Evolutionary conservation across 2,888 invertebrate species (phyloP), one percentile per base, ranked within the genome.

Genomic region (Andrena minutula): DNA sequence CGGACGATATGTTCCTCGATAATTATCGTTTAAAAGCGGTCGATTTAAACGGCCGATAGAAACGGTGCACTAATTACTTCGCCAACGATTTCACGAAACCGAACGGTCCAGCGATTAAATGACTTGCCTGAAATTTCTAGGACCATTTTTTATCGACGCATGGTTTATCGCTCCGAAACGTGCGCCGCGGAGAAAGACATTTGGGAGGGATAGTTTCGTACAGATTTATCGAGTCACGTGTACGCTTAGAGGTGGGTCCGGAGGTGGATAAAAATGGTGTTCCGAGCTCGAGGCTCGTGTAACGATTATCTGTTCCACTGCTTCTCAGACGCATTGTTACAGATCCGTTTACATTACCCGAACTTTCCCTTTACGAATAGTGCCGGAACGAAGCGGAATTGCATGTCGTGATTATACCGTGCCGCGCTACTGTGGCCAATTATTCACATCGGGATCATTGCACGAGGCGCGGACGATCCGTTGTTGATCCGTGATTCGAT

Each of bases 321-420:
- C 28, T 61, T 47, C 61, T n/a, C n/a, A 56, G 79, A 68, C 35
- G 66, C 47, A 63, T 79, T 79, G 68, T 79, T 73, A 79, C 73
- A 73, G 79, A 79, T 81, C 81, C 80, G 74, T 74, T 81, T 81
- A 74, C 68, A 65, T 79, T 81, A 74, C 1, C 51, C 51, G 47
- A 70, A 65, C 81, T 81, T 81, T 81, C 81, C 80, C 80, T 74
- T 64, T 28, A 70, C 80, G 81, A 81, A 81, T 79, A 79, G 74
- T 70, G 74, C 79, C 81, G 81, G 80, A 81, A 81, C 81, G 81
- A 74, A 69, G 23, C 80, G 80, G 79, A 73, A 60, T 81, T 70
- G 51, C 80, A 35, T 61, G 79, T 69, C 79, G 73, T 64, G 80
- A 79, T 81, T 73, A 79, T 58, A 49, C 63, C 20, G 28, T 47